A percentile compares a stretch with the other conserved stretches of the same genome.
phyloP scores from a whole-genome alignment of 2,113 vertebrate species.

The Carassius carassius region DNA sequence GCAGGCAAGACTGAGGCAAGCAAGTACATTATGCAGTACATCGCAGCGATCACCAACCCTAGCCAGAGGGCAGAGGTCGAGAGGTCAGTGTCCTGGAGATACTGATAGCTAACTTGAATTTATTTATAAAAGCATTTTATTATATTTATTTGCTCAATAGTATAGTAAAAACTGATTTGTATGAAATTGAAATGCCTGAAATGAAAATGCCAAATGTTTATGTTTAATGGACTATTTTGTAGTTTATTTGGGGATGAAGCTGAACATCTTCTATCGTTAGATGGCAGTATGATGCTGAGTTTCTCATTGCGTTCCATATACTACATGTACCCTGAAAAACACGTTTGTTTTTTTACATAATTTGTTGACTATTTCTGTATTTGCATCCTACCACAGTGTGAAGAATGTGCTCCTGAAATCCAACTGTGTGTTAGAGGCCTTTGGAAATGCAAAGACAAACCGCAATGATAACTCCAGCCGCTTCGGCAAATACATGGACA shows the following conservation, averaged over 20 bases:
- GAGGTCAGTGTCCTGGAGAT: slow-evolving; percentile 76
- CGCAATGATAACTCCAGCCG: slow-evolving; percentile 96
- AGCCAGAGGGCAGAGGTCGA: slow-evolving; percentile 86
- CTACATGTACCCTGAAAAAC: neutral
- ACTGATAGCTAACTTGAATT: neutral
- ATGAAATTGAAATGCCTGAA: neutral
- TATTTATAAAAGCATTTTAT: neutral
- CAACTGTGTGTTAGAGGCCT: slow-evolving; percentile 92
- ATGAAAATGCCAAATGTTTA: neutral
- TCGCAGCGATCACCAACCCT: slow-evolving; percentile 91
- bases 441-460: slow-evolving; percentile 93
- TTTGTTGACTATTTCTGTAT: neutral
- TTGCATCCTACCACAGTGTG: slow-evolving; percentile 74
- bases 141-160: neutral
- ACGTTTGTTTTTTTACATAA: neutral
- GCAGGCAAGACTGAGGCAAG: slow-evolving; percentile 94
- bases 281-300: neutral
- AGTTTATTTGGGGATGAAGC: too few relatives aligned
- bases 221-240: neutral
- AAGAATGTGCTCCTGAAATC: slow-evolving; percentile 92
- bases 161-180: neutral
- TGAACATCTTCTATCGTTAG: neutral
- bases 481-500: slow-evolving; percentile 98
- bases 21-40: slow-evolving; percentile 96
- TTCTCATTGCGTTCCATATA: neutral